These are phyloP conservation scores for Scortum barcoo DNA, from an alignment of 2,113 vertebrate genomes.

Conservation along the genomic window DNA sequence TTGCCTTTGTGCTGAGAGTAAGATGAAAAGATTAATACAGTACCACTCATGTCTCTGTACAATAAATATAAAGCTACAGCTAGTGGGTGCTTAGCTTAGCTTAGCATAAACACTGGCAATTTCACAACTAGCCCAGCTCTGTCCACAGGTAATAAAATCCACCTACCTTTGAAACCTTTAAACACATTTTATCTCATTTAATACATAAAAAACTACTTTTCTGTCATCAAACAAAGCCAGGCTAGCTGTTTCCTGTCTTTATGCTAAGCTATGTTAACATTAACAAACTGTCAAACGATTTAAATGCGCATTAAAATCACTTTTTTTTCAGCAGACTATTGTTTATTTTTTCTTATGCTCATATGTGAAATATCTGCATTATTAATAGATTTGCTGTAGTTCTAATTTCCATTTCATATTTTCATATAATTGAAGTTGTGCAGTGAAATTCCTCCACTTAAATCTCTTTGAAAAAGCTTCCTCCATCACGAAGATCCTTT, in stretches of 20 bases:
- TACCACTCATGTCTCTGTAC: background rate
- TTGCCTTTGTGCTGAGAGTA: background rate
- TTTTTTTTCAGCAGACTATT: background rate
- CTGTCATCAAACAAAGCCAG: background rate
- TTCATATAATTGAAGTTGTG: background rate
- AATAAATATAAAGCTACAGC: background rate
- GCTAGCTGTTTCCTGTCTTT: background rate
- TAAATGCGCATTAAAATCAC: background rate
- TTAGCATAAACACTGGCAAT: background rate
- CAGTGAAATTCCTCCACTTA: background rate
- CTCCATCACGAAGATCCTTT: background rate
- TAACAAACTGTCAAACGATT: background rate
- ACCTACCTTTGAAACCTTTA: background rate
- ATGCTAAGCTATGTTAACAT: background rate
- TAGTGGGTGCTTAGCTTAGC: background rate
- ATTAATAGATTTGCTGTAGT: background rate
- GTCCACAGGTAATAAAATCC: background rate
- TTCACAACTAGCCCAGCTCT: background rate
- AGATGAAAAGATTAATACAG: background rate
- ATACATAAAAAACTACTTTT: background rate
- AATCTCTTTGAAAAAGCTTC: background rate
- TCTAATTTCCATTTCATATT: background rate
- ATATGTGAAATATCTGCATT: background rate
- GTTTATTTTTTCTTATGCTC: background rate
- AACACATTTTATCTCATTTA: background rate